phyloP scores from a whole-genome alignment of 2,113 vertebrate genomes.

The Mobula birostris region DNA sequence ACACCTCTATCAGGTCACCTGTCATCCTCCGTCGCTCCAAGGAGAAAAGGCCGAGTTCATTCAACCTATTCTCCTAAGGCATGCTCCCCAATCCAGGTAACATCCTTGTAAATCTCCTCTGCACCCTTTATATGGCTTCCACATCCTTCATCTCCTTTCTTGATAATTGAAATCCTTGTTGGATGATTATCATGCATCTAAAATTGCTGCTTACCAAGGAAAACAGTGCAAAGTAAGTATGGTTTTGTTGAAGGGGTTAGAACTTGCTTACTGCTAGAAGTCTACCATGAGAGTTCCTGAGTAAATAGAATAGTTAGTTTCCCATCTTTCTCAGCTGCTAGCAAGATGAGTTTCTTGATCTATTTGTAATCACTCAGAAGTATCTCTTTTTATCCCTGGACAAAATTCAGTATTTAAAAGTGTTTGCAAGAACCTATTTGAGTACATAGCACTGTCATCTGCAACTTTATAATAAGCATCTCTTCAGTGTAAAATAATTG shows the following conservation, averaged over 20 bases:
- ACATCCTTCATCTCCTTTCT: background rate
- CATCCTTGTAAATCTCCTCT: no score
- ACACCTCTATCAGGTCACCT: no score
- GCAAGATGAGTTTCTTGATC: background rate
- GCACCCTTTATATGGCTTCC: no score
- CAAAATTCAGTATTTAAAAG: background rate
- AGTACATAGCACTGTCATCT: background rate
- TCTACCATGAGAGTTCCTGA: background rate
- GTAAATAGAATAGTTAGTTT: background rate
- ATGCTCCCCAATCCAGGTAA: no score
- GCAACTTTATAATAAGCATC: background rate
- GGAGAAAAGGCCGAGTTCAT: no score
- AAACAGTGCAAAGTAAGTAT: background rate
- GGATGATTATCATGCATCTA: background rate
- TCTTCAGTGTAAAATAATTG: constrained; percentile 30
- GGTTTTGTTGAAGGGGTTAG: background rate
- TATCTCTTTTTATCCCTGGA: background rate
- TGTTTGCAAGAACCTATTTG: background rate
- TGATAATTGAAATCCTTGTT: background rate
- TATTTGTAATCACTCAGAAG: background rate
- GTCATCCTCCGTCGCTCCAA: no score
- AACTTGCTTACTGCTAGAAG: background rate
- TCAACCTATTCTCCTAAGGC: no score
- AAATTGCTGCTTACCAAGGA: background rate
- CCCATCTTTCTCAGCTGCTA: background rate